Conservation (phyloP, 2,113 vertebrate species). For the Notarius lentiginosus region DNA sequence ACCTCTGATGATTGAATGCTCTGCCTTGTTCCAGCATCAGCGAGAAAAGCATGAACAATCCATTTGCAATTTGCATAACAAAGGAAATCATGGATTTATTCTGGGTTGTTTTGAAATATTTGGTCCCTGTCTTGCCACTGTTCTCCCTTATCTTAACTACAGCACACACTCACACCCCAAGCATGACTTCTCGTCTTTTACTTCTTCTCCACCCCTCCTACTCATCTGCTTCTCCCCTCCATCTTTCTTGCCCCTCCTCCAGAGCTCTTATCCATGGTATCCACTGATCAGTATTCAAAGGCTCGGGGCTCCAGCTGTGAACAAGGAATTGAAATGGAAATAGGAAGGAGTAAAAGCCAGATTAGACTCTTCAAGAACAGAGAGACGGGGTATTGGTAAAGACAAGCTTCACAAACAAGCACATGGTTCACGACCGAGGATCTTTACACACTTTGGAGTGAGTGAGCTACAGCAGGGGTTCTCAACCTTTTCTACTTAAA, state of each 20-base stretch:
- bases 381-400: background rate
- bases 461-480: background rate
- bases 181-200: background rate
- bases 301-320: constrained; percentile 69
- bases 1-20: constrained; percentile 50
- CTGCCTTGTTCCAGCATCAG: constrained; percentile 2
- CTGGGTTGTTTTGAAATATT: constrained; percentile 38
- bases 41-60: constrained; percentile 6
- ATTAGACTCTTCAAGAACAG: constrained; percentile 58
- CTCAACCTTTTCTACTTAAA: no score
- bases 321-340: constrained; percentile 75
- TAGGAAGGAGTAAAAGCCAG: constrained; percentile 56
- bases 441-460: background rate
- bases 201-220: constrained; percentile 9
- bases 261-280: constrained; percentile 21
- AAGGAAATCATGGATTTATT: constrained; percentile 43
- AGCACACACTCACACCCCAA: background rate
- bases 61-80: constrained; percentile 32
- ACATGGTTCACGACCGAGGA: background rate
- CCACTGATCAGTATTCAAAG: constrained; percentile 65
- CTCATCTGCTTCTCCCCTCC: background rate
- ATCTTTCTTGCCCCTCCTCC: constrained; percentile 33
- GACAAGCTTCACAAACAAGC: background rate
- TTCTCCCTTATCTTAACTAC: background rate
- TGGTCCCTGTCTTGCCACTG: background rate